phyloP scores from a whole-genome alignment of 2,888 invertebrate genomes.

The Cheilosia vulpina region DNA sequence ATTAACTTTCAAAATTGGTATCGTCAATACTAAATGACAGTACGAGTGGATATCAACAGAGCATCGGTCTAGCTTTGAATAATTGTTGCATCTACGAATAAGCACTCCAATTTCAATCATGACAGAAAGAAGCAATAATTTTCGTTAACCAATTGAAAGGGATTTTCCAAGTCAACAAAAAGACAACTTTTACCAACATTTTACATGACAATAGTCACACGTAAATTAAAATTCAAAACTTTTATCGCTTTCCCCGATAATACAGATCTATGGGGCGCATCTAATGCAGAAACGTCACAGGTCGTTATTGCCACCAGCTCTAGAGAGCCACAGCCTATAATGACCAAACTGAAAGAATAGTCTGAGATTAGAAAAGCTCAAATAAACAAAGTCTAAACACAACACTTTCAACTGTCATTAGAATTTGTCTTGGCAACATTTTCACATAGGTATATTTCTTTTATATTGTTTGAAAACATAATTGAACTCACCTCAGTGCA shows the following conservation, averaged over 20 bases:
- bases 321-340: conserved; percentile 8
- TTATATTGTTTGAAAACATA: background rate
- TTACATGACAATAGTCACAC: conserved; percentile 6
- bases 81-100: too few species aligned
- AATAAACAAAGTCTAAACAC: background rate
- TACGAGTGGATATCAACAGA: too few species aligned
- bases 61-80: too few species aligned
- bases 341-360: conserved; percentile 1
- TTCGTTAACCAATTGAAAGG: background rate
- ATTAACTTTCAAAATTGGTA: too few species aligned
- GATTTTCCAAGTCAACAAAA: background rate
- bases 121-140: background rate
- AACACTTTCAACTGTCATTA: background rate
- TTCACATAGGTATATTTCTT: background rate
- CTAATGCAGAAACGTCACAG: conserved; percentile 4
- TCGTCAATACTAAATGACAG: too few species aligned
- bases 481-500: conserved; percentile 70
- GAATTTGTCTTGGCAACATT: background rate
- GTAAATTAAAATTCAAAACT: conserved; percentile 9
- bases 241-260: conserved; percentile 23
- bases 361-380: background rate
- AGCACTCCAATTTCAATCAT: background rate
- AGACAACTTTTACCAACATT: conserved; percentile 13
- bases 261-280: background rate
- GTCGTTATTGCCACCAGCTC: background rate